Conservation (phyloP, 92 coral and sea anemone genomes). For the Anthopleura xanthogrammica region DNA sequence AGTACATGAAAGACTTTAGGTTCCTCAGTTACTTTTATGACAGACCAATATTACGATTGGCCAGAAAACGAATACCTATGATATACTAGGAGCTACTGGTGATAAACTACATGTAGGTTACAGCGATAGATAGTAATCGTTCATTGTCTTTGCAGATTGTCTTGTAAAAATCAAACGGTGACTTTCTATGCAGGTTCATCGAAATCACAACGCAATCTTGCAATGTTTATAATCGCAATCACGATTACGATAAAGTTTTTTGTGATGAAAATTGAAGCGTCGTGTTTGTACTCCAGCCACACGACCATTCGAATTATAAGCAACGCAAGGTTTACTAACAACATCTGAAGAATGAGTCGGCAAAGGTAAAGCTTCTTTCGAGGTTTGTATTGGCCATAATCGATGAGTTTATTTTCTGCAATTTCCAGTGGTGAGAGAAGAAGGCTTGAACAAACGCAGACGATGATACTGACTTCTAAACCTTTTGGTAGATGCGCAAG, state of each 20-base stretch:
- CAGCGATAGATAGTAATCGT: no score
- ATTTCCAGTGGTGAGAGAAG: conserved; percentile 22
- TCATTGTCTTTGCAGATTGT: not conserved
- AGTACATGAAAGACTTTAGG: no score
- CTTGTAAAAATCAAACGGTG: no score
- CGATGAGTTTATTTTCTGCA: conserved; percentile 17
- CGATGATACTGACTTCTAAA: conserved; percentile 9
- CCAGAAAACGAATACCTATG: no score
- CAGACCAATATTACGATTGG: no score
- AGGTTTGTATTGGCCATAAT: not conserved
- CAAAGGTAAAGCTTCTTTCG: conserved; percentile 11
- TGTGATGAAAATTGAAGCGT: conserved; percentile 31
- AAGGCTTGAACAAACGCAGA: not conserved
- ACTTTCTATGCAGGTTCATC: not conserved
- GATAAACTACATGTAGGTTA: no score
- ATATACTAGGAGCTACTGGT: no score
- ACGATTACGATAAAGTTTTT: conserved; percentile 24
- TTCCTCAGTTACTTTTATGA: no score
- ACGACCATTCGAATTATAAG: conserved; percentile 17
- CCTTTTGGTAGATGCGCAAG: not conserved
- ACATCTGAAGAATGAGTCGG: conserved; percentile 13
- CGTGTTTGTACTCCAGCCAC: conserved; percentile 25
- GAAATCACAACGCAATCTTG: not conserved
- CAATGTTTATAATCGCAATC: conserved; percentile 17
- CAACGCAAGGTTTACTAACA: conserved; percentile 10